Evolutionary conservation across 2,797 vertebrate species (phyloP).

Genomic region (Sebastes vulpes): DNA sequence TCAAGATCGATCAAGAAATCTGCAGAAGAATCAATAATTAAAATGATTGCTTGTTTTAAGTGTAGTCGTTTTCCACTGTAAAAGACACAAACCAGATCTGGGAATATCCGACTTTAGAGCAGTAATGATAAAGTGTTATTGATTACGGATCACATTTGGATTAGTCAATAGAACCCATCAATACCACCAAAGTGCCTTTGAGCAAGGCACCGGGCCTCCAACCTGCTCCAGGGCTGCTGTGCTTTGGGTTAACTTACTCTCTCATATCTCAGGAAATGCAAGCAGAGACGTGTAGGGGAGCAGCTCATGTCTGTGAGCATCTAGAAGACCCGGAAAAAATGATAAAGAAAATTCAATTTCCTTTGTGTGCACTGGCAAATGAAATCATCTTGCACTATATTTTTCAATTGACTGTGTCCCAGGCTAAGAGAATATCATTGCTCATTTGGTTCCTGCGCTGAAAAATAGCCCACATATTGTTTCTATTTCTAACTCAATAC

Average conservation of each 20-base stretch:
- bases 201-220: conserved; percentile 5
- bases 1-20: background rate
- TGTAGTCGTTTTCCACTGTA: background rate
- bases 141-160: conserved; percentile 18
- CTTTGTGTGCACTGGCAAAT: conserved; percentile 69
- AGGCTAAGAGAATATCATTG: conserved; percentile 64
- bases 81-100: conserved; percentile 7
- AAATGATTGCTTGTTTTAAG: background rate
- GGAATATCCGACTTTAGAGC: background rate
- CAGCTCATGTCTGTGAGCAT: conserved; percentile 52
- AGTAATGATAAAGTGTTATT: background rate
- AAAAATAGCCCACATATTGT: conserved; percentile 43
- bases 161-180: conserved; percentile 1
- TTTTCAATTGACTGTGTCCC: conserved; percentile 65
- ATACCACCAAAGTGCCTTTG: background rate
- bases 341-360: conserved; percentile 76
- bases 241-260: conserved; percentile 19
- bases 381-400: conserved; percentile 67
- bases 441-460: conserved; percentile 62
- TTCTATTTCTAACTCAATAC: conserved; percentile 40
- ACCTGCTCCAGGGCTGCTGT: background rate
- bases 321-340: conserved; percentile 52
- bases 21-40: background rate
- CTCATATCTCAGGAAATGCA: conserved; percentile 29
- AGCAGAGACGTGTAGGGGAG: conserved; percentile 25